phyloP scores from a whole-genome alignment of 2,888 invertebrate genomes.

The Drosophila nigricruria region DNA sequence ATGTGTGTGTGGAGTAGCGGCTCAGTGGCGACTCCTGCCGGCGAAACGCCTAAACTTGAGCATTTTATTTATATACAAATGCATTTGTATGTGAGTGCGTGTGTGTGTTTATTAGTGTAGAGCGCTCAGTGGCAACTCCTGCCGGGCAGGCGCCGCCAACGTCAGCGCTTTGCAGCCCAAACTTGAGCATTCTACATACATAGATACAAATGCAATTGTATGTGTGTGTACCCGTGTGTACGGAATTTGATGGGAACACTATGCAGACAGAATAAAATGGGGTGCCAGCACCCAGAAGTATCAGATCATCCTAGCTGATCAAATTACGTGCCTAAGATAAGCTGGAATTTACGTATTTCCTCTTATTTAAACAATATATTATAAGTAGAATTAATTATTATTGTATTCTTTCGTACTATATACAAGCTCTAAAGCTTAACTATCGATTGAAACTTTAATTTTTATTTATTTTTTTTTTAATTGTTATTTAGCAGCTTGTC shows the following conservation, averaged over 20 bases:
- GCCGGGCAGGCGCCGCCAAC: slow-evolving; percentile 44
- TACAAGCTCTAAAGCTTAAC: background rate
- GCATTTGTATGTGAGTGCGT: background rate
- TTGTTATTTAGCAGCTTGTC: background rate
- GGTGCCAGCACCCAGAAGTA: slow-evolving; percentile 3
- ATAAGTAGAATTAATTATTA: background rate
- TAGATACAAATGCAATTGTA: background rate
- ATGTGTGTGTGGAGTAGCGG: slow-evolving; percentile 2
- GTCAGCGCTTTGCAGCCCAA: slow-evolving; percentile 43
- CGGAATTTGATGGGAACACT: slow-evolving; percentile 1
- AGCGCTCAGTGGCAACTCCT: slow-evolving; percentile 37
- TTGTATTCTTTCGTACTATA: background rate
- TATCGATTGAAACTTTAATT: background rate
- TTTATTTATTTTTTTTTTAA: background rate
- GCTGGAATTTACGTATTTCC: background rate
- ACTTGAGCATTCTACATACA: slow-evolving; percentile 13
- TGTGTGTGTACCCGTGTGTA: slow-evolving; percentile 4
- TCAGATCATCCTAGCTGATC: slow-evolving; percentile 11
- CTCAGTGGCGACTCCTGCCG: slow-evolving; percentile 25
- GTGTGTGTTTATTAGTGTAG: background rate
- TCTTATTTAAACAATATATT: background rate
- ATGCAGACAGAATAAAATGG: slow-evolving; percentile 2
- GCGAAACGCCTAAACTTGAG: slow-evolving; percentile 34
- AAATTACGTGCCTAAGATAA: background rate
- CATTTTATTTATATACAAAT: background rate